Evolutionary conservation across 1,140 invertebrate genomes (phyloP).

Genomic region (Drosophila subobscura): DNA sequence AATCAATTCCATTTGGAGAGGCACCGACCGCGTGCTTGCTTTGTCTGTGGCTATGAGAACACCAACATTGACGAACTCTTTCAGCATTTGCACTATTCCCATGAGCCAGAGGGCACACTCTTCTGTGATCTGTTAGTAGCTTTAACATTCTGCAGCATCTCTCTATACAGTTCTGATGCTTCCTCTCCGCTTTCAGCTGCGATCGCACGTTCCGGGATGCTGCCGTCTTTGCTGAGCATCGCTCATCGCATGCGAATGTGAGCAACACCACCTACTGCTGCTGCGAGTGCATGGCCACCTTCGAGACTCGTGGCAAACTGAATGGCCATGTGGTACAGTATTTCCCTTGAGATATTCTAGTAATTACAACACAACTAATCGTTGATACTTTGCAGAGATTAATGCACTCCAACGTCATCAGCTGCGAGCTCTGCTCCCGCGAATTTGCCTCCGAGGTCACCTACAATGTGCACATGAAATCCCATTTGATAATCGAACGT

Average conservation of each 20-base stretch:
- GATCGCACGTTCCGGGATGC: conserved; percentile 73
- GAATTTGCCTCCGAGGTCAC: conserved; percentile 61
- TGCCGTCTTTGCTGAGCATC: conserved; percentile 52
- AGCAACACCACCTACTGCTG: conserved; percentile 53
- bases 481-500: conserved; percentile 61
- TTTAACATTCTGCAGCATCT: background rate
- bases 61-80: conserved; percentile 73
- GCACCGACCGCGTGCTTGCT: conserved; percentile 66
- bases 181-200: conserved; percentile 45
- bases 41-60: conserved; percentile 62
- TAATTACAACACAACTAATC: background rate
- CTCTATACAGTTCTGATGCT: too few relatives aligned
- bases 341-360: background rate
- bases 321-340: conserved; percentile 60
- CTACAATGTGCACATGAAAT: conserved; percentile 65
- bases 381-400: conserved; percentile 28
- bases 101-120: conserved; percentile 59
- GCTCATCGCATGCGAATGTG: conserved; percentile 62
- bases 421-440: conserved; percentile 66
- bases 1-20: conserved; percentile 77
- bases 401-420: conserved; percentile 53
- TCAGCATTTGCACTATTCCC: conserved; percentile 70
- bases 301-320: conserved; percentile 56
- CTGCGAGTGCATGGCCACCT: conserved; percentile 51
- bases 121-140: conserved; percentile 66